Evolutionary conservation across 2,797 vertebrate species (phyloP), one percentile per base, ranked within the genome.

Genomic region (Cygnus olor): DNA sequence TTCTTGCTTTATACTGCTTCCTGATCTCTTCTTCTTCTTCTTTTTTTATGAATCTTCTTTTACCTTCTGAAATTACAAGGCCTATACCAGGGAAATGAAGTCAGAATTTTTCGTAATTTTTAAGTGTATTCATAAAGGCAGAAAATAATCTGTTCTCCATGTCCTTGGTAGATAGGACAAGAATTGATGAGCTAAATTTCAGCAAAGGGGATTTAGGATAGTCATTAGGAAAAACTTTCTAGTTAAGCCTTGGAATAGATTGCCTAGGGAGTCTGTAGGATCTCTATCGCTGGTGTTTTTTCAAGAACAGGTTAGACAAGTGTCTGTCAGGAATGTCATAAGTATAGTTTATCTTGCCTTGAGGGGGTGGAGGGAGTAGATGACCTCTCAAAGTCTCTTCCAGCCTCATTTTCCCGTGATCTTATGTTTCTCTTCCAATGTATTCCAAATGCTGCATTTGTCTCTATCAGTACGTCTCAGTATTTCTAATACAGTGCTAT

Each of bases 221-320:
- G 88, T 94, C 81, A 85, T 94, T 92, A 89, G 56, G 83, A 91
- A 94, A 91, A 94, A 80, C 51, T 85, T 95, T 70, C 95, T 86
- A 1, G 4, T 94, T 94, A 81, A 95, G 17, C 45, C 64, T 90
- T 85, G 80, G 57, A 92, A 85, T 11, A 92, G 92, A 85, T 82
- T 89, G 90, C 92, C 68, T 93, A 70, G 36, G 47, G 83, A 93
- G 27, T 14, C 40, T 3, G 12, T 69, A 65, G 70, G 30, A 57
- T 77, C 15, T 76, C 53, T 85, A 15, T 82, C 42, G 14, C 40
- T 30, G 24, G 3, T 44, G 14, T 0, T 70, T 83, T 92, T 89
- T 78, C 64, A 80, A 90, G 60, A 95, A 92, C 44, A 64, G 53
- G 78, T 88, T 90, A 90, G 84, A 93, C 71, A 94, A 87, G 57